Base-by-base conservation (phyloP, 2,113 vertebrate genomes). In the Mandrillus leucophaeus region DNA sequence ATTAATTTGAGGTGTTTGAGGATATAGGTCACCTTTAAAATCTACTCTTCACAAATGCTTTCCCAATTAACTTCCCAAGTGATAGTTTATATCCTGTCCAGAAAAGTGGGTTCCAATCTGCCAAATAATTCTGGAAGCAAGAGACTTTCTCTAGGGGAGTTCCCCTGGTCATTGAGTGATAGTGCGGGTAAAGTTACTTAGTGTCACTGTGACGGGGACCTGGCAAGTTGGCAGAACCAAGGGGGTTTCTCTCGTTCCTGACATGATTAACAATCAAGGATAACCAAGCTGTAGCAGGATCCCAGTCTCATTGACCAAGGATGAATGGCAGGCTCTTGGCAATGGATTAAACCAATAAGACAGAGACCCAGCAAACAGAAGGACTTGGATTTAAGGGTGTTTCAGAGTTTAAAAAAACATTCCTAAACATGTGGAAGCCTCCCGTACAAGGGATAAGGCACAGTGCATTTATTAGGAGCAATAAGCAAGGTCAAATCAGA, bases 141-240 rank as follows among this genome's bases (percentile, higher is more conserved):
- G 43, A 75, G 25, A 50, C 12, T n/a, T 89, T 81, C 7, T 72
- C 48, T 18, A 11, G 18, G 40, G 25, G 22, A 23, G 20, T 25
- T 50, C 50, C 16, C 43, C 50, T 83, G 11, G n/a, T 75, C 61
- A 11, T 40, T 95, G 75, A 25, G 38, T 8, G 8, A 59, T 59
- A 8, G 16, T 0, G 3, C 13, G 40, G 6, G 22, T 75, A 64
- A 89, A 50, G 50, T 64, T 38, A 50, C 20, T 23, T 64, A 14
- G 52, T 35, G 23, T 8, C 17, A 14, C 68, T 38, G 23, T 38
- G 66, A 64, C 0, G 0, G 38, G 3, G 8, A 68, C 17, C 52
- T 64, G 43, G 66, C 1, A 10, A 89, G 27, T 18, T 57, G 48
- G 80, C 59, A 68, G 40, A 38, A 30, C 9, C 0, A 35, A 25